Evolutionary conservation across 2,888 invertebrate genomes (phyloP), one percentile per base, ranked within the genome.

Genomic region (Cataglyphis livida): DNA sequence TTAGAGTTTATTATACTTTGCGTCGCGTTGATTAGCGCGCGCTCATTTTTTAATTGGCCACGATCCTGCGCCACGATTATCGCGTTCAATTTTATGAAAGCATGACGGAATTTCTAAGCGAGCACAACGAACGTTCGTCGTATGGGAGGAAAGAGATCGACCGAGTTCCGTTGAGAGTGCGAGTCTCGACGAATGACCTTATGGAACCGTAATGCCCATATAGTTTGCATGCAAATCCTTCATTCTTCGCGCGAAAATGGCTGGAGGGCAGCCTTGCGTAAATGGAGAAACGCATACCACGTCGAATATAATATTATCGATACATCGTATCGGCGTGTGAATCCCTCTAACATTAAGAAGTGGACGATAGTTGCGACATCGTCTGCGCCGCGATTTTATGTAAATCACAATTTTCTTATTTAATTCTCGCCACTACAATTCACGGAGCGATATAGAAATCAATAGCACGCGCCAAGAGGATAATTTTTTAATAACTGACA

Each of bases 201-300:
- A 76, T 65, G 71, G 73, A 81, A 85, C 35, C 48, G n/a, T 59
- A 41, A 64, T 82, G 79, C 68, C 54, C 68, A 35, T 54, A 61
- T 73, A 85, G 82, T 82, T 82, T 68, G 73, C 75, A 85, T 85
- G 74, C 65, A 84, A 84, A 85, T 85, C 65, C 68, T 51, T 68
- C 68, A 85, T 84, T 68, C 82, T 84, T 84, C 73, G 84, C 59
- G 79, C 65, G 51, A 48, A 81, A 83, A 65, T 44, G 83, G 83
- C 83, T 81, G 65, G 81, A 78, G 83, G 79, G 83, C 59, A 74
- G 32, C 21, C 44, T 84, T 84, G 83, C 83, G 78, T 68, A 83
- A 83, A 83, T 51, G 51, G 68, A 82, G 73, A 71, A 71, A 78
- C 75, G 62, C 68, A 48, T 70, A 68, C 41, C 82, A 44, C 54